Evolutionary conservation across 2,797 vertebrate genomes (phyloP).

Genomic region (Emydoidea blandingii): DNA sequence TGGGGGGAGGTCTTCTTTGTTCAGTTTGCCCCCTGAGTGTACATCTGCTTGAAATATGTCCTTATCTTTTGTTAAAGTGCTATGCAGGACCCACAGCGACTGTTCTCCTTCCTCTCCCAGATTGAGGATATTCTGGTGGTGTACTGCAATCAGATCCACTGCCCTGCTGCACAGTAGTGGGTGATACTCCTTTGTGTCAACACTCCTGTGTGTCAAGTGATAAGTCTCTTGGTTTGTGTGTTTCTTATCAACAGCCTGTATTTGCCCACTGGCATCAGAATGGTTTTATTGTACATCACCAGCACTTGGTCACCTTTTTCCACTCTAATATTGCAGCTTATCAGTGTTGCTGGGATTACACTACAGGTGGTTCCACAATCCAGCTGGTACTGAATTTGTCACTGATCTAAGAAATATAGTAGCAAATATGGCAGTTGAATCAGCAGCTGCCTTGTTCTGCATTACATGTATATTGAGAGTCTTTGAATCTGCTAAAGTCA

Average conservation of each 20-base stretch:
- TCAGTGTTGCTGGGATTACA: background rate
- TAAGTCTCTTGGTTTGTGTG: background rate
- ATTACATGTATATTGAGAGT: background rate
- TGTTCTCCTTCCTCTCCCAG: background rate
- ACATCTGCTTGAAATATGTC: background rate
- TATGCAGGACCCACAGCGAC: background rate
- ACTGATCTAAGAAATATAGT: background rate
- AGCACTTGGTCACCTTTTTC: background rate
- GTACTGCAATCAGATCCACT: background rate
- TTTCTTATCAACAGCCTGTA: background rate
- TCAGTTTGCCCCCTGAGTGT: background rate
- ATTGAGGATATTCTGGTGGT: background rate
- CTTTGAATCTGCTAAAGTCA: background rate
- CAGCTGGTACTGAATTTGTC: background rate
- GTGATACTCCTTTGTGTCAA: background rate
- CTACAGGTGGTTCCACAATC: rapidly evolving
- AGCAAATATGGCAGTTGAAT: background rate
- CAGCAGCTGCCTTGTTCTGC: background rate
- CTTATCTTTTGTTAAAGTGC: background rate
- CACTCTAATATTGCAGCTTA: background rate
- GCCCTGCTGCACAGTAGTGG: background rate
- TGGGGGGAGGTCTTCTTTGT: background rate
- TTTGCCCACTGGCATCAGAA: background rate
- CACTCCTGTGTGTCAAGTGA: background rate
- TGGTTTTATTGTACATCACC: background rate